Conservation (phyloP, 2,113 vertebrate genomes). For the Regulus satrapa region DNA sequence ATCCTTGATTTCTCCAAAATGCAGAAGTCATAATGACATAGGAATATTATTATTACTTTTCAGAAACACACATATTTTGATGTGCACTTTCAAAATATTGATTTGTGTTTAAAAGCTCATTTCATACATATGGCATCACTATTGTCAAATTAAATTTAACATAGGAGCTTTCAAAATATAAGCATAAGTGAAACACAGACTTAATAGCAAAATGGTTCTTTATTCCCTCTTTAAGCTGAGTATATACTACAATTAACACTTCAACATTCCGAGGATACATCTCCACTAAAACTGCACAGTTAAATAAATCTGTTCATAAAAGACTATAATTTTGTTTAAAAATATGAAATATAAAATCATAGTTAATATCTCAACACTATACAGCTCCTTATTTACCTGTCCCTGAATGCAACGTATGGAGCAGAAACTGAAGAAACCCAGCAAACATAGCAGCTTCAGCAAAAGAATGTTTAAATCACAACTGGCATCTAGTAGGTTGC, state of each 20-base stretch:
- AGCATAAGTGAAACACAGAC: not conserved
- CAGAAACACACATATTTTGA: not conserved
- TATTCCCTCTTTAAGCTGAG: not conserved
- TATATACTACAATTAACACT: not conserved
- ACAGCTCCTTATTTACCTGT: conserved; percentile 73
- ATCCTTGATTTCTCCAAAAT: not conserved
- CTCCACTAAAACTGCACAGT: not conserved
- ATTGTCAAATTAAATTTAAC: not conserved
- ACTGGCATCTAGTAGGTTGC: conserved; percentile 51
- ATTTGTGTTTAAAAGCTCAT: not conserved
- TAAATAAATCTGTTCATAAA: not conserved
- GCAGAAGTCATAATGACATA: not conserved
- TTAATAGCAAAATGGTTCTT: conserved; percentile 43
- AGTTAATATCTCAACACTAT: not conserved
- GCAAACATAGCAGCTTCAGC: conserved; percentile 73
- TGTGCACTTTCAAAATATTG: not conserved
- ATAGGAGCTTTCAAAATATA: not conserved
- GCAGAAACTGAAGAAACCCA: conserved; percentile 75
- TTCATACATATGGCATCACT: not conserved
- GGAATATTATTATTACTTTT: not conserved
- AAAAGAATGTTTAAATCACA: conserved; percentile 59
- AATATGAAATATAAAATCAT: not conserved
- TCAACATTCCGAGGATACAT: not conserved
- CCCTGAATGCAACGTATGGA: conserved; percentile 69
- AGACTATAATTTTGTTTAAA: not conserved